These are phyloP conservation scores for Latrodectus geometricus DNA, from an alignment of 1,140 invertebrate genomes.

Conservation along the genomic window DNA sequence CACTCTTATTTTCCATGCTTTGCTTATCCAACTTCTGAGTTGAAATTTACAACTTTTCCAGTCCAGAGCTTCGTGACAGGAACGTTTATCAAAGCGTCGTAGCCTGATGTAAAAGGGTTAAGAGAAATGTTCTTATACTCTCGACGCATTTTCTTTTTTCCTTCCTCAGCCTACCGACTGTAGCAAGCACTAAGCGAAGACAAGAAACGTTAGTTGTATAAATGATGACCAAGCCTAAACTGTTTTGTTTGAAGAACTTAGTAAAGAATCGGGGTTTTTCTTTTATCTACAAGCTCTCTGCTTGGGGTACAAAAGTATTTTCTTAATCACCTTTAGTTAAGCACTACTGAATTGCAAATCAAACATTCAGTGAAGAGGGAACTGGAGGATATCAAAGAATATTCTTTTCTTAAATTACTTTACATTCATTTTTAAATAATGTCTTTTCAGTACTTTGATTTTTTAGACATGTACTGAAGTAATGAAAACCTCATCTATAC, in stretches of 20 bases:
- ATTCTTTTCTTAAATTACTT: too few relatives aligned
- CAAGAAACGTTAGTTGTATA: not conserved
- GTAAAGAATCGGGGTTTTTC: not conserved
- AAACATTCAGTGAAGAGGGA: too few relatives aligned
- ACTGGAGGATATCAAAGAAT: too few relatives aligned
- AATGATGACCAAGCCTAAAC: not conserved
- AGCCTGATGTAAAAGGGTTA: not conserved
- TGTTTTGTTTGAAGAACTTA: not conserved
- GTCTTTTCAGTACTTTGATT: too few relatives aligned
- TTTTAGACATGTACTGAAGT: too few relatives aligned
- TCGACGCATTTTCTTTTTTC: not conserved
- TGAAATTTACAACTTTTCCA: not conserved
- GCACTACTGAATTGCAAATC: too few relatives aligned
- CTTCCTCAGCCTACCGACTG: not conserved
- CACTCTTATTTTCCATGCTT: not conserved
- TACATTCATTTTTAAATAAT: too few relatives aligned
- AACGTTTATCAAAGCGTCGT: constrained; percentile 12
- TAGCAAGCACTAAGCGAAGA: not conserved
- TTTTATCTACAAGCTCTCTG: not conserved
- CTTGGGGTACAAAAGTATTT: too few relatives aligned
- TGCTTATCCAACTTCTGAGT: not conserved
- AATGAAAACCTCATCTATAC: too few relatives aligned
- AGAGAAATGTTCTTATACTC: not conserved
- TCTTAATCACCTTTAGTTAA: too few relatives aligned
- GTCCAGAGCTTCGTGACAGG: constrained; percentile 7